Evolutionary conservation across 2,888 invertebrate genomes (phyloP), one percentile per base, ranked within the genome.

Genomic region (Trissolcus brochymenae): DNA sequence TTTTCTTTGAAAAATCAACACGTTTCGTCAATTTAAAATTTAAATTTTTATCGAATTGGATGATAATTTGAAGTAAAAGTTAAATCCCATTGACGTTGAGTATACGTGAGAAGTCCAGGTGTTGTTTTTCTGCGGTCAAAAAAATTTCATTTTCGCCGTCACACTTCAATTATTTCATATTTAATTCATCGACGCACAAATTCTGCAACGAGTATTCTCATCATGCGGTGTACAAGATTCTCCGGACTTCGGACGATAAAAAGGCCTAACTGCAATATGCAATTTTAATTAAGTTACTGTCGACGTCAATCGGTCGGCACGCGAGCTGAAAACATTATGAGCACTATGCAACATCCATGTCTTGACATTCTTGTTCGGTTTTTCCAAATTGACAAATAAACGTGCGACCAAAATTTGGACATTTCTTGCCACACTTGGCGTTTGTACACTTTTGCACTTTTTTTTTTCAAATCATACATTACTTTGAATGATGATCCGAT

Each of bases 251-350:
- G 35, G 7, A 55, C 50, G 40, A 61, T 68, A 75, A 67, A 65
- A 46, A 35, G 35, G 11, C 35, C 35, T 25, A 41, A 49, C 72
- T 53, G 56, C 59, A 59, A 73, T 68, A 57, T 72, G 61, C 76
- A 73, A 62, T 72, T 73, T 79, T 76, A 73, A 79, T 76, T 71
- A 79, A 76, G 76, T 79, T 73, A 79, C 76, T 73, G 76, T 76
- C 79, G 70, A 66, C 70, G 76, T 76, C 68, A 76, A 65, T 72
- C 64, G 60, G 7, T n/a, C 46, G 73, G 79, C 76, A 76, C 79
- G 79, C 79, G 76, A 76, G 55, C 59, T 64, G 68, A 73, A 79
- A 76, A 59, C 61, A 56, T 75, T 65, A 75, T 78, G 78, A 78
- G 74, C 55, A 21, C 25, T 56, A 35, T n/a, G n/a, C 35, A 2